phyloP scores from a whole-genome alignment of 2,113 vertebrate genomes.

The Miniopterus natalensis region DNA sequence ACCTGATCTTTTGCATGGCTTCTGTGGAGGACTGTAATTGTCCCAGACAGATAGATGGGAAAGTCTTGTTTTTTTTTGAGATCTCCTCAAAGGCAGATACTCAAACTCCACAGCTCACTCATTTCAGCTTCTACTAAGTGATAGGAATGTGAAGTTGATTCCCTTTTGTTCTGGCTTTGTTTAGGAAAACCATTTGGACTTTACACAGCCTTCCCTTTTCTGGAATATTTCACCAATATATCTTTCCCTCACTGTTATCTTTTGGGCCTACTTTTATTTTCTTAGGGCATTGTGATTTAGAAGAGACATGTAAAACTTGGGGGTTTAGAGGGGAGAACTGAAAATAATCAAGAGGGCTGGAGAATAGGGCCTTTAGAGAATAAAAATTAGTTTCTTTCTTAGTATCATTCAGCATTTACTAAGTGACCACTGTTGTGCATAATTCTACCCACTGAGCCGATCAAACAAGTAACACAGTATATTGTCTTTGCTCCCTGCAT shows the following conservation, averaged over 20 bases:
- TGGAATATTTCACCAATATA: neutral
- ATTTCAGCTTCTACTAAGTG: constrained; percentile 21
- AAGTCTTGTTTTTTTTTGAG: constrained; percentile 2
- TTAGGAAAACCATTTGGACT: constrained; percentile 39
- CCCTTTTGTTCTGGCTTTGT: neutral
- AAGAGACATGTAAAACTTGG: neutral
- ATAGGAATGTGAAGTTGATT: constrained; percentile 2
- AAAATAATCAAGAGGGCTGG: constrained; percentile 12
- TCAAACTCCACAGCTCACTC: neutral
- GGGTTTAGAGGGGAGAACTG: neutral
- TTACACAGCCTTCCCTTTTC: neutral
- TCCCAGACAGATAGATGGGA: neutral
- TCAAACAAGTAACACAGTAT: neutral
- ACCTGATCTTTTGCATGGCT: neutral
- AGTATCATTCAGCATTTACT: neutral
- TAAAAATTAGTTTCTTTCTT: neutral
- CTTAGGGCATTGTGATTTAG: constrained; percentile 49
- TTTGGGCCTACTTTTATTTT: neutral
- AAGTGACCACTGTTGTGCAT: neutral
- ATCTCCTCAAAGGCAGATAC: neutral
- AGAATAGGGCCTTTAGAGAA: constrained; percentile 14
- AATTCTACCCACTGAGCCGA: neutral
- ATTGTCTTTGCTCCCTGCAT: constrained; percentile 21
- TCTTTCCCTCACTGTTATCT: constrained; percentile 7
- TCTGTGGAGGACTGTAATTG: neutral